These are phyloP conservation scores for Trichopria drosophilae DNA, from an alignment of 2,888 invertebrate species.

Conservation along the genomic window DNA sequence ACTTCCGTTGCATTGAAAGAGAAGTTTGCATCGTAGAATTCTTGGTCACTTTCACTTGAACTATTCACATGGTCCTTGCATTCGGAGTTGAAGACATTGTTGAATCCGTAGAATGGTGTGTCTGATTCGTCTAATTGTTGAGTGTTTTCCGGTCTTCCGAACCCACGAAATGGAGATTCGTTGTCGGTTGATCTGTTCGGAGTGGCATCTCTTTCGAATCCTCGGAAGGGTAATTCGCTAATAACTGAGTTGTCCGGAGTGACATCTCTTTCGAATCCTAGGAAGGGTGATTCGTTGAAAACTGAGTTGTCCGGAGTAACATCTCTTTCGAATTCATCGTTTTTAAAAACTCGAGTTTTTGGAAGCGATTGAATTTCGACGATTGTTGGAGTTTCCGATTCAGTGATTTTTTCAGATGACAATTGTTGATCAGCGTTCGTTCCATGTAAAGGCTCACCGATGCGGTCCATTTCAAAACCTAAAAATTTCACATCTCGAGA, in stretches of 20 bases:
- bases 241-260: too few species aligned
- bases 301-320: too few species aligned
- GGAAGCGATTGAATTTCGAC: not conserved
- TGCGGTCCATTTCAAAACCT: not conserved
- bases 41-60: too few species aligned
- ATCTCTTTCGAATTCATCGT: not conserved
- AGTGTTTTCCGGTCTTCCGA: not conserved
- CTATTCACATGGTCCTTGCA: not conserved
- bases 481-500: slow-evolving; percentile 16
- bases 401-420: too few species aligned
- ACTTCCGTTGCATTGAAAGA: not conserved
- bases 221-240: too few species aligned
- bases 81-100: not conserved
- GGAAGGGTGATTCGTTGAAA: too few species aligned
- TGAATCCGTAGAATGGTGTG: not conserved
- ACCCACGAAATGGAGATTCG: not conserved
- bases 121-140: not conserved
- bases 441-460: not conserved
- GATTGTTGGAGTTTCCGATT: not conserved
- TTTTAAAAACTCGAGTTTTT: not conserved
- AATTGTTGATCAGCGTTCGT: not conserved
- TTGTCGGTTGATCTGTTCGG: not conserved
- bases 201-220: too few species aligned
- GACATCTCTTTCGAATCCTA: too few species aligned
- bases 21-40: not conserved